Evolutionary conservation across 2,797 vertebrate genomes (phyloP).

Genomic region (Centropyge bicolor): DNA sequence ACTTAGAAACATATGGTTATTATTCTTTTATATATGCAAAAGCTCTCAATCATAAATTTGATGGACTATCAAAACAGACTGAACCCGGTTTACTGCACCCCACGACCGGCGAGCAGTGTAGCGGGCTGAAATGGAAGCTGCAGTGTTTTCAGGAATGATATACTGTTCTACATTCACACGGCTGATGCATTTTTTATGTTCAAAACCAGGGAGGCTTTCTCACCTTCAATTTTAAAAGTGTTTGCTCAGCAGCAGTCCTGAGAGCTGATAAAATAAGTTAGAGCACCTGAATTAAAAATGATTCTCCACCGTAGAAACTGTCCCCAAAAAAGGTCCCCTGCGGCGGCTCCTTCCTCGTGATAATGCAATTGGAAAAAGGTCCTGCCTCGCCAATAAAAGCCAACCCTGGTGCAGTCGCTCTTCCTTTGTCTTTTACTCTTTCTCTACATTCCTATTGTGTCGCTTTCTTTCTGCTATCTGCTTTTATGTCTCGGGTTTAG

Average conservation of each 20-base stretch:
- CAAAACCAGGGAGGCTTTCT: slow-evolving; percentile 80
- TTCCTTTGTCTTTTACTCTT: slow-evolving; percentile 25
- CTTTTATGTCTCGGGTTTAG: neutral
- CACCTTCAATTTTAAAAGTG: slow-evolving; percentile 85
- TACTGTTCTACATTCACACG: slow-evolving; percentile 66
- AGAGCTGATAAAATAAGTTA: slow-evolving; percentile 79
- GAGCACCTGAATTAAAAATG: slow-evolving; percentile 81
- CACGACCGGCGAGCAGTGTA: slow-evolving; percentile 14
- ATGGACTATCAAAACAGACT: slow-evolving; percentile 36
- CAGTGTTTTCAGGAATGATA: slow-evolving; percentile 68
- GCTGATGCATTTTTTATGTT: slow-evolving; percentile 85
- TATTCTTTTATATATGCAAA: slow-evolving; percentile 39
- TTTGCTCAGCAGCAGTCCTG: slow-evolving; percentile 82
- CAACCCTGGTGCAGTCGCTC: neutral
- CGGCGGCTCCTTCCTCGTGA: slow-evolving; percentile 29
- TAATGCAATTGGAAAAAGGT: slow-evolving; percentile 53
- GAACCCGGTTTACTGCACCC: slow-evolving; percentile 39
- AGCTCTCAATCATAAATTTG: slow-evolving; percentile 45
- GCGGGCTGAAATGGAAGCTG: slow-evolving; percentile 37
- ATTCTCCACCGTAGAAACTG: slow-evolving; percentile 60
- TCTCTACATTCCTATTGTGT: neutral
- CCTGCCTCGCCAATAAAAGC: slow-evolving; percentile 34
- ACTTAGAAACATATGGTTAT: neutral
- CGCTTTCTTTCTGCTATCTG: neutral
- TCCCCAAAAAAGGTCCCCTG: slow-evolving; percentile 58